Conservation (phyloP, 2,113 vertebrate species). For the Pteropus alecto region DNA sequence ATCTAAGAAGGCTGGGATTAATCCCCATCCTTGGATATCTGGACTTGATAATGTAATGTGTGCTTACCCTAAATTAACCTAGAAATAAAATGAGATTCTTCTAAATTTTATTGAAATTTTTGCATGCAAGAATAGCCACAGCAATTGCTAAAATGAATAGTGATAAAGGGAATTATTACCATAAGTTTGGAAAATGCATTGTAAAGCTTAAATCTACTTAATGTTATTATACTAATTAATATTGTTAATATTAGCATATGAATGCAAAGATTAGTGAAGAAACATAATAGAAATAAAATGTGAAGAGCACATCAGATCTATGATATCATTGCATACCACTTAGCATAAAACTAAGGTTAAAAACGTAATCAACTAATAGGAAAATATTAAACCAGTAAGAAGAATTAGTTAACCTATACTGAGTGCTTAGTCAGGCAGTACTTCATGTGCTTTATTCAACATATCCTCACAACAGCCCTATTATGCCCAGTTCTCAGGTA, state of each 20-base stretch:
- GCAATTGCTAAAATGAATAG: not conserved
- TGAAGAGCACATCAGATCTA: not conserved
- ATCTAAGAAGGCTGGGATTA: not conserved
- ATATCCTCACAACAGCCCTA: not conserved
- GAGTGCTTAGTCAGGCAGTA: not conserved
- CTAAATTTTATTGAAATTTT: not conserved
- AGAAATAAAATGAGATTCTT: not conserved
- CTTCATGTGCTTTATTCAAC: not conserved
- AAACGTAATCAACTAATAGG: not conserved
- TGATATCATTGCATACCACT: not conserved
- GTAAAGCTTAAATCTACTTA: not conserved
- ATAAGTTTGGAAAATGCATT: not conserved
- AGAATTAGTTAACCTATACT: no score
- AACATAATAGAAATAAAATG: not conserved
- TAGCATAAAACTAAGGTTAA: not conserved
- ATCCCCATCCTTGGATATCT: not conserved
- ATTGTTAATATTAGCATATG: not conserved
- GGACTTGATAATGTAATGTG: not conserved
- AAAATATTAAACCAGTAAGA: not conserved
- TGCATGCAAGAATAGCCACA: not conserved
- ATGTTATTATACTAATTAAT: not conserved
- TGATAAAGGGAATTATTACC: not conserved
- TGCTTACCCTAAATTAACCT: not conserved
- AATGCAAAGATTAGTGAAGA: not conserved
- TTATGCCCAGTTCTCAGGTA: not conserved